Evolutionary conservation across 2,113 vertebrate species (phyloP), one percentile per base, ranked within the genome.

Genomic region (Hippocampus barbouri): DNA sequence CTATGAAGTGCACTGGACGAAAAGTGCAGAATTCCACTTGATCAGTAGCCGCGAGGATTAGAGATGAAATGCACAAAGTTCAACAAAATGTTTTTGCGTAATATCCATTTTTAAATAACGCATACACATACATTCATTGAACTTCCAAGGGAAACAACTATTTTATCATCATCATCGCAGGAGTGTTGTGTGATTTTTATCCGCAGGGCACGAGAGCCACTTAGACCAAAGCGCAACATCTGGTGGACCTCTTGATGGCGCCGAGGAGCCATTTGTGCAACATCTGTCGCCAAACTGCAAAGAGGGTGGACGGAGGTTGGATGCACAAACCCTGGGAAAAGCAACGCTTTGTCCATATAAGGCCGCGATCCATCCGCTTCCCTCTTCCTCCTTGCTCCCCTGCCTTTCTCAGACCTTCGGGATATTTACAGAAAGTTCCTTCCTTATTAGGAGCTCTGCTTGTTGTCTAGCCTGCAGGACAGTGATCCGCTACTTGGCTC

Each of bases 251-350:
- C 85, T 82, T 84, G 92, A 87, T 91, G 91, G 90, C 69, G 73
- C 70, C 30, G 76, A 66, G 78, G 77, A 74, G 76, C 87, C 51
- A 72, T 62, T 72, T 57, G 56, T 57, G 72, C 3, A 59, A 30
- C 54, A 16, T 72, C 83, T 93, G 91, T 91, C 90, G 73, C 57
- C 66, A 14, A 73, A 88, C 90, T 88, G 6, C 1, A 20, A n/a
- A 21, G 20, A 69, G 80, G 64, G 85, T 83, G 7, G 15, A 27
- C 15, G 70, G 79, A 64, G 85, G 82, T 90, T 86, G 82, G 88
- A 87, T 74, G 82, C 88, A 84, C 91, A 89, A 91, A 92, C 88
- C 92, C 87, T 93, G 92, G 90, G 92, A 93, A 93, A 92, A 91
- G 84, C 88, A 86, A 77, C 73, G 89, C 91, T 91, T 89, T 93